phyloP scores from a whole-genome alignment of 2,113 vertebrate species.

The Gymnocephalus cernua region DNA sequence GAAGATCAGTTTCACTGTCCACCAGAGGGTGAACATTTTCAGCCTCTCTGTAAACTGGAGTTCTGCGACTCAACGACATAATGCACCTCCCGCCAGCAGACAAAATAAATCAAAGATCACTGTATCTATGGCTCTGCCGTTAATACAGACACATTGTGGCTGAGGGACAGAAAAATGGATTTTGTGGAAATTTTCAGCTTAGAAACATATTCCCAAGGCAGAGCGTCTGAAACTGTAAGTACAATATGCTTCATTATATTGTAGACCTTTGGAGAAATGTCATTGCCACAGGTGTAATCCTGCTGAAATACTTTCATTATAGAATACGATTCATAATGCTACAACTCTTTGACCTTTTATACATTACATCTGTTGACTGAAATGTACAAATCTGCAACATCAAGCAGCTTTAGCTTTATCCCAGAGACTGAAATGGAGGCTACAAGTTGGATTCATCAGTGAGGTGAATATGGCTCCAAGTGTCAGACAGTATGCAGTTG shows the following conservation, averaged over 20 bases:
- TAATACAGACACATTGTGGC: slow-evolving; percentile 22
- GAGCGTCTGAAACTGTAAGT: slow-evolving; percentile 75
- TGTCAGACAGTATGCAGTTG: slow-evolving; percentile 60
- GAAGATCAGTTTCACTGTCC: slow-evolving; percentile 82
- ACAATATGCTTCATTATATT: slow-evolving; percentile 23
- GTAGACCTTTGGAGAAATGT: slow-evolving; percentile 35
- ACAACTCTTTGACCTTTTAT: slow-evolving; percentile 16
- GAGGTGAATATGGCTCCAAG: slow-evolving; percentile 45
- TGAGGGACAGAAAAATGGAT: slow-evolving; percentile 63
- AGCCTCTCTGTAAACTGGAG: slow-evolving; percentile 49
- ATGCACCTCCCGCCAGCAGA: slow-evolving; percentile 57
- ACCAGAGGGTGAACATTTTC: slow-evolving; percentile 63
- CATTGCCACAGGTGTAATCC: slow-evolving; percentile 3
- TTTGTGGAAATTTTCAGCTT: slow-evolving; percentile 43
- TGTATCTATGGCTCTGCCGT: slow-evolving; percentile 23
- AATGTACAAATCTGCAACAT: slow-evolving; percentile 9
- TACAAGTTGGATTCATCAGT: slow-evolving; percentile 45
- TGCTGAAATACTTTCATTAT: background rate
- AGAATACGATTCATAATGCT: background rate
- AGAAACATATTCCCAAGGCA: slow-evolving; percentile 49
- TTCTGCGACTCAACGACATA: slow-evolving; percentile 43
- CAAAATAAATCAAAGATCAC: slow-evolving; percentile 78
- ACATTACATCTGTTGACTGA: background rate
- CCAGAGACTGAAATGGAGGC: slow-evolving; percentile 20
- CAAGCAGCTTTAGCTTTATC: slow-evolving; percentile 8